Conservation (phyloP, 2,113 vertebrate species). For the Triplophysa tibetana region DNA sequence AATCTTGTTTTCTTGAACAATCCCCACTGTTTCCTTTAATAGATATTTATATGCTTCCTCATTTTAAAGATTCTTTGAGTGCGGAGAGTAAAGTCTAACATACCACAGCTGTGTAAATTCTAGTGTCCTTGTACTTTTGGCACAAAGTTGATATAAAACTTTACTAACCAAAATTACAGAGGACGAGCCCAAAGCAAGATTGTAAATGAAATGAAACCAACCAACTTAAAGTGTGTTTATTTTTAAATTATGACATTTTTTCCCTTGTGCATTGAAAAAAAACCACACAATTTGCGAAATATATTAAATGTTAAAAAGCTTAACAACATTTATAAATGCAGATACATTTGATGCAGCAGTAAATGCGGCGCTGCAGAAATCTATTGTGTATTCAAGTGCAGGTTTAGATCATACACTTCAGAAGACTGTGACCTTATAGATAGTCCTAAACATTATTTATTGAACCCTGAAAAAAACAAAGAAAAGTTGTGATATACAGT, state of each 20-base stretch:
- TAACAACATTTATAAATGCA: too few relatives aligned
- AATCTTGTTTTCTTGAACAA: slow-evolving; percentile 5
- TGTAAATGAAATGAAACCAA: slow-evolving; percentile 63
- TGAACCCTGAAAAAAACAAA: too few relatives aligned
- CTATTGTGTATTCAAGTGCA: too few relatives aligned
- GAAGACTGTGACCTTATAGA: too few relatives aligned
- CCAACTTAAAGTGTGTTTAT: slow-evolving; percentile 38
- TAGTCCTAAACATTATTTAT: too few relatives aligned
- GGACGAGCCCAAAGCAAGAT: slow-evolving; percentile 44
- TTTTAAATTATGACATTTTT: slow-evolving; percentile 7
- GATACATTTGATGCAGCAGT: too few relatives aligned
- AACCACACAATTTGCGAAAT: too few relatives aligned
- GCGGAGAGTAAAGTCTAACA: slow-evolving; percentile 37
- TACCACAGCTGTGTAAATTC: slow-evolving; percentile 33
- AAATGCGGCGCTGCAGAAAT: too few relatives aligned
- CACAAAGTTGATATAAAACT: slow-evolving; percentile 37
- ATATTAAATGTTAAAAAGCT: too few relatives aligned
- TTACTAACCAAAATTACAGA: slow-evolving; percentile 51
- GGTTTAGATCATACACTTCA: too few relatives aligned
- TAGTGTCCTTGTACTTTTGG: slow-evolving; percentile 22
- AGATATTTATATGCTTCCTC: slow-evolving; percentile 31
- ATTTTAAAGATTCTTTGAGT: slow-evolving; percentile 18
- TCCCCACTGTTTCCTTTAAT: slow-evolving; percentile 11
- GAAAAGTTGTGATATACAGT: too few relatives aligned
- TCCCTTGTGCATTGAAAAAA: too few relatives aligned